phyloP scores from a whole-genome alignment of 1,140 invertebrate species.

The Ridgeia piscesae region DNA sequence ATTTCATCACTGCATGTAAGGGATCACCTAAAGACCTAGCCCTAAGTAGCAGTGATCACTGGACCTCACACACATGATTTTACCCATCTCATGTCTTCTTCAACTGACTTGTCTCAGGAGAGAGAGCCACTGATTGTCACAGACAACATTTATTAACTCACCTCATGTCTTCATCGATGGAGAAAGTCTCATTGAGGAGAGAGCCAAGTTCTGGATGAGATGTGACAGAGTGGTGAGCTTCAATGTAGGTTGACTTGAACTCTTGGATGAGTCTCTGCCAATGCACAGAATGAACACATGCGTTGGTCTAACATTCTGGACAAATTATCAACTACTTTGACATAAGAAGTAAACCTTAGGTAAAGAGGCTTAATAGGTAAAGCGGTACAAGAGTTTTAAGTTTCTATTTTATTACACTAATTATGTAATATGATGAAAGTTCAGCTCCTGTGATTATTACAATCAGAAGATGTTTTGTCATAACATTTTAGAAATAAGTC shows the following conservation, averaged over 20 bases:
- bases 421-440: too few relatives aligned
- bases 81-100: too few relatives aligned
- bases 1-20: not conserved
- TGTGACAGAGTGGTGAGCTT: constrained; percentile 33
- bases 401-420: not conserved
- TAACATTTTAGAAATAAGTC: too few relatives aligned
- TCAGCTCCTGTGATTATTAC: too few relatives aligned
- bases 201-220: constrained; percentile 39
- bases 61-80: too few relatives aligned
- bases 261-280: constrained; percentile 50
- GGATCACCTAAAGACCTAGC: not conserved
- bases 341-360: not conserved
- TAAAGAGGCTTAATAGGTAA: too few relatives aligned
- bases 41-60: too few relatives aligned
- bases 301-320: not conserved
- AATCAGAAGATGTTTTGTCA: too few relatives aligned
- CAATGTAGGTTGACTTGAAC: constrained; percentile 45
- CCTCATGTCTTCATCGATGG: constrained; percentile 31
- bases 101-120: too few relatives aligned
- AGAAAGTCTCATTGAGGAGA: constrained; percentile 42
- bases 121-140: not conserved
- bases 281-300: not conserved
- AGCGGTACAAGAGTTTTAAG: too few relatives aligned
- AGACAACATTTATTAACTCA: not conserved
- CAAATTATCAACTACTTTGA: not conserved